These are phyloP conservation scores for Scrobipalpa costella DNA, from an alignment of 2,888 invertebrate species.

Conservation along the genomic window DNA sequence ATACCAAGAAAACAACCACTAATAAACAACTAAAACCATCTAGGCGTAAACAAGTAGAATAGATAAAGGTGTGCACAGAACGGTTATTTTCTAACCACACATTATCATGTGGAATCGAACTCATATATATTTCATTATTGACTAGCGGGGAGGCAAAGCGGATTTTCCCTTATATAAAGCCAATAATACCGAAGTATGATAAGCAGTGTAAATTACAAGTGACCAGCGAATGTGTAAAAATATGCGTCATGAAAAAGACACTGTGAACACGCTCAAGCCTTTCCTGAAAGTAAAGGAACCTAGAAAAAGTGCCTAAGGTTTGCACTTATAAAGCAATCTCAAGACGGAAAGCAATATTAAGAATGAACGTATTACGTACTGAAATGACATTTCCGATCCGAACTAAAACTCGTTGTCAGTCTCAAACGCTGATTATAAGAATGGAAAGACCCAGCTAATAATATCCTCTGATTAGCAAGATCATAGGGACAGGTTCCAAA, in stretches of 20 bases:
- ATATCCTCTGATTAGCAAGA: no score
- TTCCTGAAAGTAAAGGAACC: no score
- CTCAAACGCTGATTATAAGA: no score
- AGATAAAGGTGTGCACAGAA: neutral
- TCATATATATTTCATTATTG: conserved; percentile 66
- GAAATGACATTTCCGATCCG: no score
- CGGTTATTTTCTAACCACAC: conserved; percentile 31
- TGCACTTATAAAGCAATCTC: no score
- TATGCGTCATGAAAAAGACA: neutral
- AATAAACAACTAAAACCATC: neutral
- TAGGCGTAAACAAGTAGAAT: neutral
- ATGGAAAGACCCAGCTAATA: no score
- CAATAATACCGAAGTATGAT: conserved; percentile 56
- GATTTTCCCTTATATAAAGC: conserved; percentile 63
- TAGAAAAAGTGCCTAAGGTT: no score
- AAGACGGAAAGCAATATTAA: no score
- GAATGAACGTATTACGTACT: no score
- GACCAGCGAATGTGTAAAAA: conserved; percentile 33
- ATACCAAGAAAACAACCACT: neutral
- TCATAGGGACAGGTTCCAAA: no score
- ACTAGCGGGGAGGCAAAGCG: conserved; percentile 51
- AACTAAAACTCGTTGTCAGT: no score
- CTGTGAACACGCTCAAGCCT: no score
- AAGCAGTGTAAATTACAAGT: conserved; percentile 27
- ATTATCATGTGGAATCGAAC: conserved; percentile 48